Percentiles rank a stretch among this genome's conserved stretches.
These are phyloP conservation scores for Stramonita haemastoma DNA, from an alignment of 2,888 invertebrate genomes.

Conservation along the genomic window DNA sequence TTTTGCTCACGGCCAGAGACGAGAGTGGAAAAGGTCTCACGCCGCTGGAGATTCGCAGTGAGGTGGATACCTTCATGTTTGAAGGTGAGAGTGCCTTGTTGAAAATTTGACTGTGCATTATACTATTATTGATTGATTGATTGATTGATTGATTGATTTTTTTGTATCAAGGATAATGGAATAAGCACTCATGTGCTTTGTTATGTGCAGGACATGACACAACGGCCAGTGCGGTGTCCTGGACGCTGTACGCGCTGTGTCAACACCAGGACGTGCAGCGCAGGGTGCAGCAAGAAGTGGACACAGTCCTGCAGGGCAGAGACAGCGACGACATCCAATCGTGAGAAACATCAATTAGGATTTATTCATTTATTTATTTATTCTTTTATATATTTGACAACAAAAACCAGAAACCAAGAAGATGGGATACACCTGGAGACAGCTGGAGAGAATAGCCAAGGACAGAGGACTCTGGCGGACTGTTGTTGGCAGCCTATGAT, in stretches of 20 bases:
- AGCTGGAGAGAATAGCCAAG: too few relatives aligned
- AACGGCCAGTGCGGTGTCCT: conserved; percentile 38
- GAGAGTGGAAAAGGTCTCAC: conserved; percentile 61
- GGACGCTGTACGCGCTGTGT: conserved; percentile 44
- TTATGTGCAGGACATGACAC: background rate
- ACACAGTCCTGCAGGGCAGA: conserved; percentile 36
- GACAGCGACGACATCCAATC: conserved; percentile 37
- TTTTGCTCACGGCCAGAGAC: conserved; percentile 59
- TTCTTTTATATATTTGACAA: too few relatives aligned
- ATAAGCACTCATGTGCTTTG: too few relatives aligned
- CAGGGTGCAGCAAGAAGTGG: conserved; percentile 44
- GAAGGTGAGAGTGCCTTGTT: conserved; percentile 50
- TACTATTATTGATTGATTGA: too few relatives aligned
- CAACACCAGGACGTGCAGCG: conserved; percentile 38
- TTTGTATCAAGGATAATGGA: too few relatives aligned
- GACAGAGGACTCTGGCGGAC: too few relatives aligned
- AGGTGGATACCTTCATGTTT: conserved; percentile 66
- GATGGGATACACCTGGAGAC: too few relatives aligned
- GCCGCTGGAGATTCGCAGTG: conserved; percentile 62
- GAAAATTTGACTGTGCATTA: background rate
- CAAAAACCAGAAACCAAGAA: too few relatives aligned
- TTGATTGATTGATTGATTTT: too few relatives aligned
- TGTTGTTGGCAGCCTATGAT: too few relatives aligned
- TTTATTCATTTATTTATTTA: background rate
- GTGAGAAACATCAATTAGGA: conserved; percentile 49